These are phyloP conservation scores for Gasteruption jaculator DNA, from an alignment of 2,888 invertebrate species.

Conservation along the genomic window DNA sequence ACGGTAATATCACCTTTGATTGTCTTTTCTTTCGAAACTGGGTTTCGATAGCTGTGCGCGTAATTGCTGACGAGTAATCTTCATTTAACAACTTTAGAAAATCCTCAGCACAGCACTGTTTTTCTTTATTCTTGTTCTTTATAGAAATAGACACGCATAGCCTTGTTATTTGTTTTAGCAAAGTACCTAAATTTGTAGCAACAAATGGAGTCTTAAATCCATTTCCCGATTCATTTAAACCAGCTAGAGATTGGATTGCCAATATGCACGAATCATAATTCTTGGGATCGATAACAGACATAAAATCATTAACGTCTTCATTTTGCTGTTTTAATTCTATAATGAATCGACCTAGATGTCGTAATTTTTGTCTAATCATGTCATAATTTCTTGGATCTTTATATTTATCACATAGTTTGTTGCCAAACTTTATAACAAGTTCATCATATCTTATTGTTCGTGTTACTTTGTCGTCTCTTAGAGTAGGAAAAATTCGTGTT, in stretches of 20 bases:
- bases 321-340: conserved; percentile 6
- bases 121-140: conserved; percentile 14
- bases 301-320: not conserved
- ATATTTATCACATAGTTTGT: conserved; percentile 19
- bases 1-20: conserved; percentile 9
- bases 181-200: conserved; percentile 12
- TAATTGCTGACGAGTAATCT: conserved; percentile 9
- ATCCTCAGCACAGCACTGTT: conserved; percentile 14
- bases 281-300: conserved; percentile 11
- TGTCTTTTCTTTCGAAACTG: conserved; percentile 8
- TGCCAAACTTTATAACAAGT: conserved; percentile 17
- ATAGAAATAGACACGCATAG: too few species aligned
- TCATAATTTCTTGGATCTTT: conserved; percentile 16
- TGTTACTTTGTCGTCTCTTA: conserved; percentile 13
- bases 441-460: conserved; percentile 17
- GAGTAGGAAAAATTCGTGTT: conserved; percentile 12
- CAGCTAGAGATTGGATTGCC: conserved; percentile 15
- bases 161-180: conserved; percentile 14
- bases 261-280: conserved; percentile 11
- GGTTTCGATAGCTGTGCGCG: conserved; percentile 14
- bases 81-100: conserved; percentile 14
- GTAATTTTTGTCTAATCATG: conserved; percentile 19
- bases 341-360: conserved; percentile 19
- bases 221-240: conserved; percentile 6
- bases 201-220: conserved; percentile 13